phyloP scores from a whole-genome alignment of 2,888 invertebrate species.

The Macrosiphum euphorbiae region DNA sequence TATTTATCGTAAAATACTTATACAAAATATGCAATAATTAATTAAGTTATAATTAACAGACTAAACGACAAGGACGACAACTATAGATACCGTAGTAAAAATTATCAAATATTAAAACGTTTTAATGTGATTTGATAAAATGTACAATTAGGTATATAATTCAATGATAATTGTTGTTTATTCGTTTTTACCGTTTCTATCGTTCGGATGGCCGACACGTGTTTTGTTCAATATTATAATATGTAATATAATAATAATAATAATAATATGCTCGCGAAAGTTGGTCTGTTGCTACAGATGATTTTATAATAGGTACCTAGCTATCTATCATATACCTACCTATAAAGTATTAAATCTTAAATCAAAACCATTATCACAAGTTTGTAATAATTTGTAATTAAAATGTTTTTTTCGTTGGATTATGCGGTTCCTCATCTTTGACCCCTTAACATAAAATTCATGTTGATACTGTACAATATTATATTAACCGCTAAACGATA shows the following conservation, averaged over 20 bases:
- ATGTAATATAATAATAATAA: neutral
- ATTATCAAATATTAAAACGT: neutral
- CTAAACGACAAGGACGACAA: neutral
- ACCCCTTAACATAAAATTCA: conserved; percentile 18
- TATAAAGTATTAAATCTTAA: neutral
- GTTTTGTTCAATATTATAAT: neutral
- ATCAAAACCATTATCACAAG: conserved; percentile 17
- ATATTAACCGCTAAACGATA: conserved; percentile 49
- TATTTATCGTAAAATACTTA: neutral
- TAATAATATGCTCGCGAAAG: neutral
- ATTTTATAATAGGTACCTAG: neutral
- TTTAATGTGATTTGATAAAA: neutral
- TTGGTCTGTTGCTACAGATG: neutral
- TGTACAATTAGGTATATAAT: neutral
- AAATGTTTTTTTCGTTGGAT: conserved; percentile 29
- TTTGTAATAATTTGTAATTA: conserved; percentile 21
- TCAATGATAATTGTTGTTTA: neutral
- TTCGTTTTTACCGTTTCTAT: neutral
- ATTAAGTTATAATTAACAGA: neutral
- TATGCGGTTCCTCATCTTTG: conserved; percentile 20
- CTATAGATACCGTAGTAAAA: neutral
- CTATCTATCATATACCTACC: neutral
- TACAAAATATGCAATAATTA: neutral
- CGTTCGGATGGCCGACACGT: neutral
- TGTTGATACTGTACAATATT: neutral